Evolutionary conservation across 2,797 vertebrate species (phyloP), one percentile per base, ranked within the genome.

Genomic region (Lutjanus campechanus): DNA sequence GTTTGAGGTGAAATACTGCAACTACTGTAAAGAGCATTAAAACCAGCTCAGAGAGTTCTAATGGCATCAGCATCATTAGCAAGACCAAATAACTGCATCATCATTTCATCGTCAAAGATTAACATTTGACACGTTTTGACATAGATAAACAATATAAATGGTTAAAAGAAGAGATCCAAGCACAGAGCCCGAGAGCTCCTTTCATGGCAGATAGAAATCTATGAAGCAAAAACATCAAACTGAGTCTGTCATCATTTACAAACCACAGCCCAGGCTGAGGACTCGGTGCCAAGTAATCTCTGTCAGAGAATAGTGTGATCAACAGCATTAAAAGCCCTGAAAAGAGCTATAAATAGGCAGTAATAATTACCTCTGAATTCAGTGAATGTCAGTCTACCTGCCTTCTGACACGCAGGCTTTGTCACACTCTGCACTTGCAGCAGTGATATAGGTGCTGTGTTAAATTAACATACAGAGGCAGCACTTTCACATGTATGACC

Each of bases 301-400:
- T 74, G 77, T 84, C 74, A 77, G 63, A 76, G 53, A 80, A 82
- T 22, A 56, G 50, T 82, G 63, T 67, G 71, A 91, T 89, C 81
- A 90, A 83, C 68, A 20, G 65, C 56, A 78, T 81, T 71, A 83
- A 73, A 85, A 79, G 40, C 69, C 55, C 36, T 67, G 64, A 36
- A 83, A 83, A 71, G 47, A 79, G 73, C 86, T 87, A 91, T 84
- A 89, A 88, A 89, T 90, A 88, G 77, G 55, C 58, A 51, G 47
- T 19, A 77, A 77, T 85, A 85, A 88, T 88, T 72, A 76, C 49
- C 62, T 76, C 49, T 62, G 77, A 79, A 73, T 81, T 41, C 47
- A 51, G 51, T 63, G 43, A 82, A 78, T 67, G 69, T 83, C 76
- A 85, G 61, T 68, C 68, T 58, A 61, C 58, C 56, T 55, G 78